Evolutionary conservation across 2,797 vertebrate species (phyloP).

Genomic region (Gymnothorax reevesii): DNA sequence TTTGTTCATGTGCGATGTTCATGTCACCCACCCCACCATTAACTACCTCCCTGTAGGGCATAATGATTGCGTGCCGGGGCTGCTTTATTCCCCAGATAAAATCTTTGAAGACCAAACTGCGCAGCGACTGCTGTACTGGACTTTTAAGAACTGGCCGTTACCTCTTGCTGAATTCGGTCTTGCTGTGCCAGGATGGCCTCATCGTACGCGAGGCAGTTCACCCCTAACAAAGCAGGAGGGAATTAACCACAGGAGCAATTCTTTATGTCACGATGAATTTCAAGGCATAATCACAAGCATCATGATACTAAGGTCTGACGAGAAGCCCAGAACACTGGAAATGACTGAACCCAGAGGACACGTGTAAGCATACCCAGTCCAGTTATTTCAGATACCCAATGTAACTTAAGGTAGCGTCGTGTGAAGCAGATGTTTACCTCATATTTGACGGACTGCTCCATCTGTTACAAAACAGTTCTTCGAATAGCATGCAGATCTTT

Average conservation of each 20-base stretch:
- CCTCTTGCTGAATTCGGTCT: conserved; percentile 92
- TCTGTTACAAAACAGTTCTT: background rate
- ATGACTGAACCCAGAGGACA: background rate
- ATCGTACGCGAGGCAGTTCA: conserved; percentile 89
- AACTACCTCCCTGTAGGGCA: no score
- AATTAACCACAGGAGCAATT: background rate
- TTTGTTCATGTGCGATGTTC: no score
- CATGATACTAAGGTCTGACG: background rate
- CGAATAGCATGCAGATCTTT: no score
- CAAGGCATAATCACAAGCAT: no score
- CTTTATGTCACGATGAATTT: background rate
- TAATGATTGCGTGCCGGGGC: background rate
- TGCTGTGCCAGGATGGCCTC: conserved; percentile 96
- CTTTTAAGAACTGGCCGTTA: conserved; percentile 42
- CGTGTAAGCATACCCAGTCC: background rate
- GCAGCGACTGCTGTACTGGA: background rate
- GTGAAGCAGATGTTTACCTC: background rate
- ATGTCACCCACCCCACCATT: no score
- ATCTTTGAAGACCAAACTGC: background rate
- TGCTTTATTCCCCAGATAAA: background rate
- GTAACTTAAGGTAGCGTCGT: background rate
- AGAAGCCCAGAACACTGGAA: background rate
- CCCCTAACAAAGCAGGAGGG: conserved; percentile 63
- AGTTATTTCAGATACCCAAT: background rate
- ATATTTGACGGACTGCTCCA: background rate